Conservation (phyloP, 2,888 invertebrate species). For the Caenorhabditis plicata region DNA sequence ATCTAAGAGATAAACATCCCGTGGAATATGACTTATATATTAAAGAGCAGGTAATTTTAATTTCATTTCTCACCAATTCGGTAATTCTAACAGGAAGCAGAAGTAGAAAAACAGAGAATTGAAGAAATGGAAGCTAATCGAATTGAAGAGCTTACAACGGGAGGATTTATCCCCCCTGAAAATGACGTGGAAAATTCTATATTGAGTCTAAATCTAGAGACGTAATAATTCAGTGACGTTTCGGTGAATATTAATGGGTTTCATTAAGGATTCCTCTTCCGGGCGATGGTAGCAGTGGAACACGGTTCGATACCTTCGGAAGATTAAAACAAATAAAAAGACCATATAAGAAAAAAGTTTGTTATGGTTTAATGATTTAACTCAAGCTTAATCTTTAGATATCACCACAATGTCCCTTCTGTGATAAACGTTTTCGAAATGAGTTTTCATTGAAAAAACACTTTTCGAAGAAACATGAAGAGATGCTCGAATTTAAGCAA, state of each 20-base stretch:
- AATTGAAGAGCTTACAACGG: conserved; percentile 59
- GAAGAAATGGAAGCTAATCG: conserved; percentile 61
- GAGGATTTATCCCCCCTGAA: conserved; percentile 64
- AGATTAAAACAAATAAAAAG: conserved; percentile 48
- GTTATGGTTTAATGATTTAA: too few relatives aligned
- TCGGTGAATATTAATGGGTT: neutral
- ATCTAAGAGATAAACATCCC: conserved; percentile 61
- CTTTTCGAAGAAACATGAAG: conserved; percentile 52
- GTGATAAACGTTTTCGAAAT: conserved; percentile 65
- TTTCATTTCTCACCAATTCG: too few relatives aligned
- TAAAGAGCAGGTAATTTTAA: too few relatives aligned
- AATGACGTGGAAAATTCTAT: conserved; percentile 56
- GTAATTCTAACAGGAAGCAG: conserved; percentile 43
- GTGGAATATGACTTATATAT: conserved; percentile 55
- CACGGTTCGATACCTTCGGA: conserved; percentile 57
- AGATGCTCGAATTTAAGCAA: conserved; percentile 58
- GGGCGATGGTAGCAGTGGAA: conserved; percentile 58
- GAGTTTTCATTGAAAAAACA: conserved; percentile 64
- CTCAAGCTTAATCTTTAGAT: too few relatives aligned
- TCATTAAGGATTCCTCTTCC: conserved; percentile 60
- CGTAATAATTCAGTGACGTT: conserved; percentile 12
- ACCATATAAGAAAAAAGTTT: conserved; percentile 62
- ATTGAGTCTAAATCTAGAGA: conserved; percentile 12
- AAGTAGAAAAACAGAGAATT: conserved; percentile 22
- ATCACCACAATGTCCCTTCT: conserved; percentile 65